phyloP scores from a whole-genome alignment of 2,888 invertebrate genomes.

The Erebia aethiops region DNA sequence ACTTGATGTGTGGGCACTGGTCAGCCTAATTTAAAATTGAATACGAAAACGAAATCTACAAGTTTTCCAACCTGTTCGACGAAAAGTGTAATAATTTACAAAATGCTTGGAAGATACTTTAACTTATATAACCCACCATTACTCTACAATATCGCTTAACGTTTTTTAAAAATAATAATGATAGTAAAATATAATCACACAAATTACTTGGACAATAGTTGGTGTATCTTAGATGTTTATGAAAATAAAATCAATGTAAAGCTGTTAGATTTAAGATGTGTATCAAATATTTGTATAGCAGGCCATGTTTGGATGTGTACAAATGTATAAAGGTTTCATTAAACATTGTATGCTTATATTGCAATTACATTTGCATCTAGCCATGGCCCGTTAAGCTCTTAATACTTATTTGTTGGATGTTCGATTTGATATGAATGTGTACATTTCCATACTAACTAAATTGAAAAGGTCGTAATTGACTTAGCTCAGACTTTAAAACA shows the following conservation, averaged over 20 bases:
- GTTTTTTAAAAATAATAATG: neutral
- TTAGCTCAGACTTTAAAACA: too few species aligned
- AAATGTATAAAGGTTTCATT: conserved; percentile 16
- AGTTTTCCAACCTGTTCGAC: too few species aligned
- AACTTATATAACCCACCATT: neutral
- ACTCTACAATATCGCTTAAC: conserved; percentile 4
- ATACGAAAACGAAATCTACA: too few species aligned
- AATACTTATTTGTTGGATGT: neutral
- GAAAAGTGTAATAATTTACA: neutral
- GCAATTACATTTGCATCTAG: conserved; percentile 13
- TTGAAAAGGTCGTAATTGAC: neutral
- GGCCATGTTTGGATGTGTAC: conserved; percentile 25
- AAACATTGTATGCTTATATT: conserved; percentile 15
- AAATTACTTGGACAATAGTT: conserved; percentile 31
- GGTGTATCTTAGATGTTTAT: conserved; percentile 31
- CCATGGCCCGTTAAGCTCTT: conserved; percentile 10
- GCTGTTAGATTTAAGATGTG: conserved; percentile 29
- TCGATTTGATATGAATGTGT: neutral
- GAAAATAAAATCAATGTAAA: conserved; percentile 29
- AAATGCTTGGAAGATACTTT: neutral
- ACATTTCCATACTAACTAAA: neutral
- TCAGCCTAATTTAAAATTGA: too few species aligned
- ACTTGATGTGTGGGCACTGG: neutral
- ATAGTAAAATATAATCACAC: conserved; percentile 14
- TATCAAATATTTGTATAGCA: conserved; percentile 20